Conservation (phyloP, 2,113 vertebrate species). For the Ellobius talpinus region DNA sequence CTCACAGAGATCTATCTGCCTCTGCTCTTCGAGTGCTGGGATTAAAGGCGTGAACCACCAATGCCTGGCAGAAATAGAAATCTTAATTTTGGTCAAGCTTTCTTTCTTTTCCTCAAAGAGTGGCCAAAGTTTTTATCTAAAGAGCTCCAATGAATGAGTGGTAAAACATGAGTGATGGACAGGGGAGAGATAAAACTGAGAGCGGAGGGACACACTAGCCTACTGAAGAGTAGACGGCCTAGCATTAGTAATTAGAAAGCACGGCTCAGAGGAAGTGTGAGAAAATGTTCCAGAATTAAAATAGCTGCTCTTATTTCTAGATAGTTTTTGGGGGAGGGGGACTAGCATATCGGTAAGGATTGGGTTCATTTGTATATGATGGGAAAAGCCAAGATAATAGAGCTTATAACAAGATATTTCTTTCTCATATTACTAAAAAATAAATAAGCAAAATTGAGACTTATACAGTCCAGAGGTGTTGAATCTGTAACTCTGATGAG, state of each 20-base stretch:
- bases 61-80: background rate
- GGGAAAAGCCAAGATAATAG: background rate
- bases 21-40: background rate
- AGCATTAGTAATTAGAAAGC: background rate
- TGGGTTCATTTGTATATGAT: background rate
- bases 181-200: background rate
- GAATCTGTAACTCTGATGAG: background rate
- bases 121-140: background rate
- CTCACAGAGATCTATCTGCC: background rate
- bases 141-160: background rate
- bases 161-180: background rate
- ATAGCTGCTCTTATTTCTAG: background rate
- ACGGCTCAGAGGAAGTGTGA: background rate
- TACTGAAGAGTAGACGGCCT: background rate
- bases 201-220: background rate
- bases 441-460: background rate
- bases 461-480: background rate
- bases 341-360: background rate
- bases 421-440: background rate
- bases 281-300: conserved; percentile 43
- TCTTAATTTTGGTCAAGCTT: conserved; percentile 8
- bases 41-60: background rate
- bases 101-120: conserved; percentile 17
- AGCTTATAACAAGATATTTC: background rate
- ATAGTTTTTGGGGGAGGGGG: background rate